Conservation (phyloP, 2,888 invertebrate genomes). For the Drosophila tanythrix region DNA sequence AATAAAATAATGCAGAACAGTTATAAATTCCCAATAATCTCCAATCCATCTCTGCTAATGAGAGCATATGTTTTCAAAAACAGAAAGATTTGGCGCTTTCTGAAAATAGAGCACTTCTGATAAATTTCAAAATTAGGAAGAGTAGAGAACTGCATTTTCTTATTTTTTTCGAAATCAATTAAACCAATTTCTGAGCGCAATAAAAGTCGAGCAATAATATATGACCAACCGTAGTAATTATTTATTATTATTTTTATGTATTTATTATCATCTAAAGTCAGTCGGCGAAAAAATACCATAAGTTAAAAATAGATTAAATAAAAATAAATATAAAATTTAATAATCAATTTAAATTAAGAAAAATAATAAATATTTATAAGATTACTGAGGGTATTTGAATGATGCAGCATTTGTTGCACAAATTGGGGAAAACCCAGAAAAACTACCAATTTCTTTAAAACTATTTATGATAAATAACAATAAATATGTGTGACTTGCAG, state of each 20-base stretch:
- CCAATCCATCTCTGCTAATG: background rate
- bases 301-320: background rate
- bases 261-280: background rate
- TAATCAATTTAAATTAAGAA: background rate
- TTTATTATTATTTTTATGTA: background rate
- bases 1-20: background rate
- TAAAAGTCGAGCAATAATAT: background rate
- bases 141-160: background rate
- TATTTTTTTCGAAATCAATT: background rate
- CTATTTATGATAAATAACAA: background rate
- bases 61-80: too few relatives aligned
- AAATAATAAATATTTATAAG: background rate
- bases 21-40: background rate
- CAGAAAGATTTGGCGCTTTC: background rate
- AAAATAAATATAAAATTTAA: background rate
- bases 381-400: background rate
- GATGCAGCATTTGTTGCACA: background rate
- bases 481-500: slow-evolving; percentile 17
- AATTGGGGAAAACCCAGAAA: background rate
- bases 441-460: background rate
- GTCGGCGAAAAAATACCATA: background rate
- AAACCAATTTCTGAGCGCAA: background rate
- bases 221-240: background rate
- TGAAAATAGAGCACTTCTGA: background rate
- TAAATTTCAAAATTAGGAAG: background rate